A percentile compares a stretch with the other conserved stretches of the same genome.
These are phyloP conservation scores for Nymphalis urticae DNA, from an alignment of 2,888 invertebrate species.

Conservation along the genomic window DNA sequence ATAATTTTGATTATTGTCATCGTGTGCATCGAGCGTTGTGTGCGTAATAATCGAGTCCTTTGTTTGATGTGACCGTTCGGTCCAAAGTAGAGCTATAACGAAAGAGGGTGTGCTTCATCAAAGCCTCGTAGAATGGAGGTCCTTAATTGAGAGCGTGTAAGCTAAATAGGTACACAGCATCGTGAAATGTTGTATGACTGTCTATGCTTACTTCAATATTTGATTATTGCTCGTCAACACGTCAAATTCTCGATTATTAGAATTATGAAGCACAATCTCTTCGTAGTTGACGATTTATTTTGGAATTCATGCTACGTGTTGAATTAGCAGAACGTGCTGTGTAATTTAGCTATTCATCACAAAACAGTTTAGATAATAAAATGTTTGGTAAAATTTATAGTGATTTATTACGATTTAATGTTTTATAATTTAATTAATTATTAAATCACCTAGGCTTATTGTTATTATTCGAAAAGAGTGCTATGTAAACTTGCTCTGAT, in stretches of 20 bases:
- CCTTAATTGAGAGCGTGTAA: slow-evolving; percentile 39
- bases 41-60: slow-evolving; percentile 7
- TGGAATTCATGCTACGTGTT: background rate
- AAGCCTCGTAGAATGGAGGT: slow-evolving; percentile 30
- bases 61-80: slow-evolving; percentile 7
- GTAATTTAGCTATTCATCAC: too few species aligned
- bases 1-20: slow-evolving; percentile 7
- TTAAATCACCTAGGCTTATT: too few species aligned
- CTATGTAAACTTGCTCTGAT: too few species aligned
- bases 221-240: slow-evolving; percentile 41
- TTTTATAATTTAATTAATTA: too few species aligned
- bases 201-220: slow-evolving; percentile 40
- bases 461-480: too few species aligned
- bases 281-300: background rate
- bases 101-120: slow-evolving; percentile 10
- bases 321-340: too few species aligned
- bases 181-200: slow-evolving; percentile 29
- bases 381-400: too few species aligned
- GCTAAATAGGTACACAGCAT: slow-evolving; percentile 40
- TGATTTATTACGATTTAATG: background rate
- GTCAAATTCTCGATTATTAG: slow-evolving; percentile 37
- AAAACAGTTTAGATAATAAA: too few species aligned
- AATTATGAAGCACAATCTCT: slow-evolving; percentile 26
- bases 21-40: slow-evolving; percentile 5
- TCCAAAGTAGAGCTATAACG: slow-evolving; percentile 9